Base-by-base conservation (phyloP, 2,888 invertebrate genomes). In the Pristionchus maxplancki region DNA sequence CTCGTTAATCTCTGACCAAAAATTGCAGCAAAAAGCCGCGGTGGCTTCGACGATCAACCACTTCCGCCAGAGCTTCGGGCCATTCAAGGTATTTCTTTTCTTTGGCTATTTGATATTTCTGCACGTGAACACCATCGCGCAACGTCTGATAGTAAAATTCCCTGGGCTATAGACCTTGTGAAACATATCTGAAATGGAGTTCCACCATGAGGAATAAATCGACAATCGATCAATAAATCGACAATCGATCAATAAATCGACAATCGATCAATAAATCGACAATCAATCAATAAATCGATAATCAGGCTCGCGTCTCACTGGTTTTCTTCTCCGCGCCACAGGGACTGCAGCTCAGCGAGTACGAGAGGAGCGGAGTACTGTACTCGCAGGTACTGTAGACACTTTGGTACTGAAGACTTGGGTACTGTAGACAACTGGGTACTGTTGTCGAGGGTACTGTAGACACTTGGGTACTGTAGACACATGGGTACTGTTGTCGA, bases 241-340 rank as follows among this genome's bases (percentile, higher is more conserved):
- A n/a, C n/a, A n/a, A n/a, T n/a, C n/a, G n/a, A n/a, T n/a, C n/a
- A n/a, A n/a, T n/a, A n/a, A n/a, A n/a, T n/a, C n/a, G n/a, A n/a
- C n/a, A n/a, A n/a, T n/a, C n/a, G n/a, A n/a, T 15, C n/a, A 31
- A 64, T 31, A 44, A 64, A 64, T 28, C 28, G 3, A 44, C 24
- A 6, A 31, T 34, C 44, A 87, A n/a, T 15, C n/a, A 31, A 64
- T 31, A 44, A 64, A 64, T 28, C 28, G 3, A 44, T 40, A 6
- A 31, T 34, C 44, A 87, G 87, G 87, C 87, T 15, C 67, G 71
- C 15, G 71, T 87, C 3, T 87, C 87, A 0, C 87, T 87, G 20
- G 87, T 87, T 0, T 87, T 87, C 87, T 87, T 87, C 87, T 87
- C 87, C 0, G 87, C 87, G 11, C 87, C 87, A 0, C 71, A 87